Conservation (phyloP, 1,140 invertebrate species). For the Ectropis grisescens region DNA sequence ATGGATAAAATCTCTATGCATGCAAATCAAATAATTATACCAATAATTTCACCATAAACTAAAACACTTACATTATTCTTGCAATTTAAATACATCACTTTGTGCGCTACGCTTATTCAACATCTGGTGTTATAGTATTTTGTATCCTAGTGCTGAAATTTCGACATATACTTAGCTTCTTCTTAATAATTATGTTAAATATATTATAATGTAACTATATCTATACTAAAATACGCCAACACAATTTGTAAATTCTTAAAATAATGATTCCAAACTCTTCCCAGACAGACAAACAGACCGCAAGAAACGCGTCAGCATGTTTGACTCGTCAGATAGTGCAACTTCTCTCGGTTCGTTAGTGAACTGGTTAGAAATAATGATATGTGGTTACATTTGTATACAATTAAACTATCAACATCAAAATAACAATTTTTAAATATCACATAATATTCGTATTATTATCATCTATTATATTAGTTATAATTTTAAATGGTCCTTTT, state of each 20-base stretch:
- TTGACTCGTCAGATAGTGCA: no score
- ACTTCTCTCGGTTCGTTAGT: no score
- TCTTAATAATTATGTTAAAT: no score
- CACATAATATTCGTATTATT: slow-evolving; percentile 65
- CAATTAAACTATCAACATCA: slow-evolving; percentile 52
- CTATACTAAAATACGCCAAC: no score
- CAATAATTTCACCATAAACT: no score
- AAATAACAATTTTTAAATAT: slow-evolving; percentile 64
- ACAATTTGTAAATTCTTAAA: no score
- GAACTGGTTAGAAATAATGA: slow-evolving; percentile 53
- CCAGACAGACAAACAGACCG: no score
- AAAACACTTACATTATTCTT: no score
- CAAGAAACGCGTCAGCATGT: no score
- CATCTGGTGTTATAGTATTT: no score
- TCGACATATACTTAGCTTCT: background rate
- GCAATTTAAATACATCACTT: no score
- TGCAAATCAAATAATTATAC: slow-evolving; percentile 18
- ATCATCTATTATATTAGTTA: slow-evolving; percentile 40
- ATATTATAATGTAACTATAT: slow-evolving; percentile 6
- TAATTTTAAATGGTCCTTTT: slow-evolving; percentile 49
- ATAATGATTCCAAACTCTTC: no score
- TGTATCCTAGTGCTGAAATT: background rate
- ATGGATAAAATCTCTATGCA: slow-evolving; percentile 20
- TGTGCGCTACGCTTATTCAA: background rate
- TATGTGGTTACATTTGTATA: slow-evolving; percentile 57